Evolutionary conservation across 37 sponge, comb jelly and placozoan genomes (phyloP), one percentile per base, ranked within the genome.

Genomic region (Haliclona indistincta): DNA sequence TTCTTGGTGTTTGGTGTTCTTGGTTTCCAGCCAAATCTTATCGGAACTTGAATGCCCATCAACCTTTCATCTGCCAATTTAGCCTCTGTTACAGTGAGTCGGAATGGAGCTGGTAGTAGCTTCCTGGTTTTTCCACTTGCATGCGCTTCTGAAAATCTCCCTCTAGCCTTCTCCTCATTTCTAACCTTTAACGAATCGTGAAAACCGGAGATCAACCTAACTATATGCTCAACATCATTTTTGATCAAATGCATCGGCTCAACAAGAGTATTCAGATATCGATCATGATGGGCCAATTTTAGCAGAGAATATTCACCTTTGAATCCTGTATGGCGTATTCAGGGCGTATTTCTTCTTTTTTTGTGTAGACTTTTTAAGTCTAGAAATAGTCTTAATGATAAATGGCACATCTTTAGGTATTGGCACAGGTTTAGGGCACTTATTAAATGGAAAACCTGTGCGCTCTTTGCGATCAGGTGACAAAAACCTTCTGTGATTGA

Each of bases 181-280:
- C 62, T 10, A 30, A 60, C 62, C 25, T 60, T 60, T 8, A 60
- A 8, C 20, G 62, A 60, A 60, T 60, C 62, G 20, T 10, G 29
- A 22, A 30, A 60, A 8, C 62, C 62, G 7, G 62, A 60, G 20
- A 60, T 22, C 23, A 60, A 7, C 62, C 23, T 60, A 30, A 60
- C 62, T 28, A 60, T 60, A 20, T 60, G 62, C 62, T 60, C 62
- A 60, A 23, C 25, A 7, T 28, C 25, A 20, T 19, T 22, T 20
- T 60, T 60, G 25, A 60, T 30, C 62, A 60, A 60, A 30, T 60
- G 62, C 62, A 60, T 60, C 25, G 62, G 62, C 25, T 60, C 62
- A n/a, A 60, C 62, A n/a, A 30, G 62, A 8, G 62, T 60, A 60
- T 60, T 60, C 29, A 60, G 15, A 60, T 60, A 30, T 6, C 70